Conservation (phyloP, 2,113 vertebrate species). For the Rallus limicola region DNA sequence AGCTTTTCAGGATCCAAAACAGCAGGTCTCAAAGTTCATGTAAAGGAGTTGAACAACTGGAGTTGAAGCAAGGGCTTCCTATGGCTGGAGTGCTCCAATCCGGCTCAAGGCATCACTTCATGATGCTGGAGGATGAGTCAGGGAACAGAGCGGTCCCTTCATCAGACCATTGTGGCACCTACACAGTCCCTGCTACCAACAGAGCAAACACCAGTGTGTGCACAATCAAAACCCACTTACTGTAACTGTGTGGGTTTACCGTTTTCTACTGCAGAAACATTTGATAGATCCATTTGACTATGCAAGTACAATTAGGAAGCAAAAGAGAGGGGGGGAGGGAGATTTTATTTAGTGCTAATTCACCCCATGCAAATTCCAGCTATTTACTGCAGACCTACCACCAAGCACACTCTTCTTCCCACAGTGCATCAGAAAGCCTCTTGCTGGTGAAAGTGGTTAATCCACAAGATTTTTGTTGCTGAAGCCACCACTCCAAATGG, state of each 20-base stretch:
- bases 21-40: neutral
- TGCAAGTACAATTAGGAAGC: neutral
- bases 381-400: conserved; percentile 37
- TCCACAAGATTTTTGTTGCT: conserved; percentile 52
- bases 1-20: neutral
- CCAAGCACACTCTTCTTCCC: conserved; percentile 40
- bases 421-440: conserved; percentile 51
- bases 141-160: neutral
- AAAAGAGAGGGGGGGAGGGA: neutral
- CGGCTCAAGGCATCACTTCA: neutral
- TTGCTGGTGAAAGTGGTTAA: conserved; percentile 60
- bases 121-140: neutral
- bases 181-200: neutral
- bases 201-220: neutral
- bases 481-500: conserved; percentile 43
- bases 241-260: neutral
- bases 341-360: conserved; percentile 60
- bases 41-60: neutral
- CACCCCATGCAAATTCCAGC: conserved; percentile 54
- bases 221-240: neutral
- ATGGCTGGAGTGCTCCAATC: neutral
- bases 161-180: neutral
- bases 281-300: neutral
- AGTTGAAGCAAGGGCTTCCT: neutral
- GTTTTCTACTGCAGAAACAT: neutral